phyloP scores from a whole-genome alignment of 2,797 vertebrate genomes.

The Octomys mimax region DNA sequence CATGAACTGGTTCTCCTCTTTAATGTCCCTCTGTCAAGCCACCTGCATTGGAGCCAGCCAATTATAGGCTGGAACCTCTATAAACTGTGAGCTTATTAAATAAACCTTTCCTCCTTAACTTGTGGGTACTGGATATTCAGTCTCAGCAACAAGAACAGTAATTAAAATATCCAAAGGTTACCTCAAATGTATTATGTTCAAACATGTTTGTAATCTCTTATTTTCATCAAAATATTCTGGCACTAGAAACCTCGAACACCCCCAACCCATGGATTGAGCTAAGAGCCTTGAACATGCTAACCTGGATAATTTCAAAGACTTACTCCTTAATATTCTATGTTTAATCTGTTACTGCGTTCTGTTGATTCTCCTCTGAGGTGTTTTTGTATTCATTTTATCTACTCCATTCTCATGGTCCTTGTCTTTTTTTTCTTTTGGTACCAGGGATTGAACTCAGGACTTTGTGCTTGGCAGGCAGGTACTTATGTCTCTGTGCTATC shows the following conservation, averaged over 20 bases:
- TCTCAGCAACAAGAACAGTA: not conserved
- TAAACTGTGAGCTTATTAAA: not conserved
- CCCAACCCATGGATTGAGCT: not conserved
- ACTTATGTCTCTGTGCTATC: no score
- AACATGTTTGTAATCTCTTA: not conserved
- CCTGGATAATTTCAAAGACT: not conserved
- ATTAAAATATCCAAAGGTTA: not conserved
- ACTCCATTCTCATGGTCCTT: not conserved
- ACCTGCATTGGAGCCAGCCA: not conserved
- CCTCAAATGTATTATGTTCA: not conserved
- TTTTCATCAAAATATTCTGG: slow-evolving; percentile 3
- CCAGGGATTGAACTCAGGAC: no score
- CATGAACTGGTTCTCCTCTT: not conserved
- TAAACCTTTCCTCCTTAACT: not conserved
- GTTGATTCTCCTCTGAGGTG: not conserved
- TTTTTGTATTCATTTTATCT: not conserved
- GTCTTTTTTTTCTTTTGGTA: not conserved
- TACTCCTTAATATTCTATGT: not conserved
- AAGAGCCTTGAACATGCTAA: no score
- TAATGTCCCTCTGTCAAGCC: not conserved
- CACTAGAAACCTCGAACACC: not conserved
- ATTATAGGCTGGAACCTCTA: no score
- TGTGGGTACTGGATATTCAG: not conserved
- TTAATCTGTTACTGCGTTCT: not conserved
- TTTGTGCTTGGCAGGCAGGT: no score